Conservation (phyloP, 2,797 vertebrate genomes). For the Enteromius thamalakanensis region DNA sequence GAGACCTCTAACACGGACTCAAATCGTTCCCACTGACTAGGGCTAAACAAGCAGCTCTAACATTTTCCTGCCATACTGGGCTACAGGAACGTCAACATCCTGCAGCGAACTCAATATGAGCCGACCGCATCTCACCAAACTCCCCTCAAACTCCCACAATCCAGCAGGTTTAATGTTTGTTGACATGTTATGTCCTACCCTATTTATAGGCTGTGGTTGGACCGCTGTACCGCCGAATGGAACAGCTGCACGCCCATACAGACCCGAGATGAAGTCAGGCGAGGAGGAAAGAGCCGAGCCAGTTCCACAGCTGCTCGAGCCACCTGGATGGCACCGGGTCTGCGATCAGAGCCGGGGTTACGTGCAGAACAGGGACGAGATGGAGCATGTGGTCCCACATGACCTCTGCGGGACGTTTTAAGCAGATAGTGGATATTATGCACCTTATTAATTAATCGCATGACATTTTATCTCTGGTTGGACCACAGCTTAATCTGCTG, state of each 20-base stretch:
- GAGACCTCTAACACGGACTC: not conserved
- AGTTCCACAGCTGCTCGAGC: slow-evolving; percentile 49
- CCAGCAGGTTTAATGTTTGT: slow-evolving; percentile 44
- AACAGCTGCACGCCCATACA: slow-evolving; percentile 56
- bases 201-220: slow-evolving; percentile 58
- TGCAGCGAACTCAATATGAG: slow-evolving; percentile 14
- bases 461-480: not conserved
- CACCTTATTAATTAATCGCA: not conserved
- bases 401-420: not conserved
- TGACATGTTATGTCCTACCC: slow-evolving; percentile 46
- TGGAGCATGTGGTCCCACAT: slow-evolving; percentile 6
- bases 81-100: slow-evolving; percentile 18
- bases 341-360: slow-evolving; percentile 33
- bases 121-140: slow-evolving; percentile 43
- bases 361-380: slow-evolving; percentile 1
- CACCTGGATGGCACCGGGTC: slow-evolving; percentile 55
- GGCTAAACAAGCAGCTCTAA: slow-evolving; percentile 29
- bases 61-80: slow-evolving; percentile 13
- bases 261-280: slow-evolving; percentile 53
- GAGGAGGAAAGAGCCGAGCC: slow-evolving; percentile 51
- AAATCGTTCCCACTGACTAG: slow-evolving; percentile 18
- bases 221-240: slow-evolving; percentile 37
- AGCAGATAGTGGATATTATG: not conserved
- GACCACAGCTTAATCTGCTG: not conserved
- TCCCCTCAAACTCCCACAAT: slow-evolving; percentile 23